Evolutionary conservation across 2,113 vertebrate species (phyloP).

Genomic region (Callopanchax toddi): DNA sequence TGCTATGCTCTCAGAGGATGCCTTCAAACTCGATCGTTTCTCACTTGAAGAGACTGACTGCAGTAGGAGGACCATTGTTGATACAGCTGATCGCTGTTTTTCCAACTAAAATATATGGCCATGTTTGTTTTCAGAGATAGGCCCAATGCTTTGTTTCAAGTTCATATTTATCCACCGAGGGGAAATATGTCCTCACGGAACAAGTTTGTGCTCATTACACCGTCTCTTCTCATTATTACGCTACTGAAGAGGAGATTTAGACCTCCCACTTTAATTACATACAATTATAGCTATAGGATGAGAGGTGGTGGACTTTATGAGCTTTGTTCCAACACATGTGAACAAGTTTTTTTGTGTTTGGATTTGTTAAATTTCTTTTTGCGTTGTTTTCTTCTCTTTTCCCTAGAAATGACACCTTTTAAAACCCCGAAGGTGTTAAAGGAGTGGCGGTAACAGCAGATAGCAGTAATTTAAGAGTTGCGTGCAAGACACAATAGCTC

Average conservation of each 20-base stretch:
- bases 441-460: conserved; percentile 29
- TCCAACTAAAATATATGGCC: conserved; percentile 79
- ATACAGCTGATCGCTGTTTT: conserved; percentile 83
- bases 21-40: conserved; percentile 57
- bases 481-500: conserved; percentile 59
- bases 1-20: conserved; percentile 38
- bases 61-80: conserved; percentile 80
- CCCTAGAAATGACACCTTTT: conserved; percentile 36
- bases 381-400: neutral
- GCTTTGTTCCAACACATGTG: conserved; percentile 21
- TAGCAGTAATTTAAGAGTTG: conserved; percentile 61
- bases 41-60: conserved; percentile 71
- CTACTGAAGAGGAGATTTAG: conserved; percentile 12
- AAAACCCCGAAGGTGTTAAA: conserved; percentile 54
- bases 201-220: conserved; percentile 54
- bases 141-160: conserved; percentile 75
- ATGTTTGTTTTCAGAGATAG: conserved; percentile 82
- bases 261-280: neutral
- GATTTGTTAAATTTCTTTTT: too few relatives aligned
- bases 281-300: conserved; percentile 32
- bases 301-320: conserved; percentile 41
- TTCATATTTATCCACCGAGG: conserved; percentile 84
- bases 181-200: conserved; percentile 75
- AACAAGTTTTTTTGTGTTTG: conserved; percentile 15
- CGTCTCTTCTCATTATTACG: conserved; percentile 30